Base-by-base conservation (phyloP, 1,140 invertebrate genomes). In the Monochamus saltuarius region DNA sequence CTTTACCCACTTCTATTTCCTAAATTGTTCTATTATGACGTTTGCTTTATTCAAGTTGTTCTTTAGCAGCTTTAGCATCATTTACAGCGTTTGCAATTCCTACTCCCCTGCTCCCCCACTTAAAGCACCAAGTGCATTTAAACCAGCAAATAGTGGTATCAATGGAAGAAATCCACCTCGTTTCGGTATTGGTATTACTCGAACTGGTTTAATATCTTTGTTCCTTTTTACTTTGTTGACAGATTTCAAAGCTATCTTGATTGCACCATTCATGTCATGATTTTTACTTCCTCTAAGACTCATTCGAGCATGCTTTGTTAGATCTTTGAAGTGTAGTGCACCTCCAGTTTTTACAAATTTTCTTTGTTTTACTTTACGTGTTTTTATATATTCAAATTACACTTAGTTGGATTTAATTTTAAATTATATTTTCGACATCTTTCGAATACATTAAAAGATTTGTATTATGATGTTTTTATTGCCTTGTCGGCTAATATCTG, bases 61-160 rank as follows among this genome's bases (percentile, higher is more conserved):
- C 40, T 60, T 67, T 46, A 53, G 68, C 56, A 47, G 56, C 54
- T 50, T 69, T 69, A 16, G 71, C 67, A 51, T 69, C 71, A 59
- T 71, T 73, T 0, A 75, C 65, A 34, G 71, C 68, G 66, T 75
- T 75, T 36, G 65, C 49, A 17, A 51, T 58, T 34, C 35, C n/a
- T n/a, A n/a, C n/a, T n/a, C 35, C 36, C 49, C 63, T 46, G 65
- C 65, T 0, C 70, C 69, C 9, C 68, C 72, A 7, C 66, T 55
- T 59, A 76, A 47, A 7, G 63, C 58, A 35, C 74, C 72, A n/a
- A 69, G 17, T 10, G 73, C 74, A 22, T 65, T 71, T n/a, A 77
- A 53, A 36, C 68, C 73, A 2, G 71, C 69, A 61, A 74, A 68
- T 56, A 76, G 64, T 29, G 75, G 73, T 13, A 76, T 54, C 9